Base-by-base conservation (phyloP, 2,888 invertebrate species). In the Erynnis tages region DNA sequence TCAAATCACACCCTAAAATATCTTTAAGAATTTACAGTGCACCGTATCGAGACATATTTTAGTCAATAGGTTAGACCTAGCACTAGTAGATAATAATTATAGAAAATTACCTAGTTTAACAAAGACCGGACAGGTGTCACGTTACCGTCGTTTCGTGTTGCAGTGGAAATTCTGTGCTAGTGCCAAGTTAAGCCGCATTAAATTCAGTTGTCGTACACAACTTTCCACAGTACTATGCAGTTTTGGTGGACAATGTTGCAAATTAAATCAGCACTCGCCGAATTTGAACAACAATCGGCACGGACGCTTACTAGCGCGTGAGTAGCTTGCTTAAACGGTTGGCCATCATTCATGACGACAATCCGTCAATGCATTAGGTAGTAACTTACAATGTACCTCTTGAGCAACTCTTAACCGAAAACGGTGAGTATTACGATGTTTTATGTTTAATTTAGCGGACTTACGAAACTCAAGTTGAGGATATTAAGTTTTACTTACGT, bases 161-260 rank as follows among this genome's bases (percentile, higher is more conserved):
- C n/a, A n/a, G n/a, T n/a, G n/a, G n/a, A n/a, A n/a, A n/a, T n/a
- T n/a, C n/a, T n/a, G n/a, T n/a, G n/a, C n/a, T n/a, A n/a, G n/a
- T n/a, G n/a, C 8, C 25, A n/a, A 25, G 23, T 16, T 16, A 16
- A 25, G 10, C 2, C 23, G 30, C 29, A 48, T 59, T 69, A 64
- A 67, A 75, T 77, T 75, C 74, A 70, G 65, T 47, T 53, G 62
- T 65, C 70, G 66, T 68, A 65, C 56, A 67, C 62, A 69, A 77
- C 76, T 78, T 81, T 82, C 78, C 75, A 79, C 63, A 59, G 53
- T 53, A 52, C 55, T 60, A 66, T 77, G 71, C 70, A 71, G 57
- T 74, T 73, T 32, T 64, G 64, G 68, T 63, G 66, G 66, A 81
- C 80, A 82, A 77, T 81, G 82, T 84, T 76, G 82, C 79, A 71